These are phyloP conservation scores for Eublepharis macularius DNA, from an alignment of 2,113 vertebrate species.

Conservation along the genomic window DNA sequence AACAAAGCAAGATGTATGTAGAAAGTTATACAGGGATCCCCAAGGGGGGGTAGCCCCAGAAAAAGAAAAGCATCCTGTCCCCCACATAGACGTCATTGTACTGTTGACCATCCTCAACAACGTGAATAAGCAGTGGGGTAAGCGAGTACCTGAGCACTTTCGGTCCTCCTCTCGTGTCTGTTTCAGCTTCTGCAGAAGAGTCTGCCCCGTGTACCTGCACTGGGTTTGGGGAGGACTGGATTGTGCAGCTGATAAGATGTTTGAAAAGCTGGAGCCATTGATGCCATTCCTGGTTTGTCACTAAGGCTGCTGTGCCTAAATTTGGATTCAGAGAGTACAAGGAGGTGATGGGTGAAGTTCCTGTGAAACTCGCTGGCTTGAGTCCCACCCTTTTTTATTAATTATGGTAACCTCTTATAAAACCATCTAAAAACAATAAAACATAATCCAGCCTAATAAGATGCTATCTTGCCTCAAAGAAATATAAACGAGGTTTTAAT, in stretches of 20 bases:
- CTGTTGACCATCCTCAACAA: background rate
- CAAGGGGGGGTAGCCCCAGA: background rate
- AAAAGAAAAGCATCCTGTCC: background rate
- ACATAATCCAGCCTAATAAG: conserved; percentile 2
- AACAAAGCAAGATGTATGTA: background rate
- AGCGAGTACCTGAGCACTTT: background rate
- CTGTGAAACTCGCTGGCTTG: background rate
- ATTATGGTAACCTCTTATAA: conserved; percentile 7
- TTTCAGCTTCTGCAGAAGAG: background rate
- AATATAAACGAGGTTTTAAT: conserved; percentile 1
- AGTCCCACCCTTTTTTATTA: background rate
- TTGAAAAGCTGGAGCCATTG: background rate
- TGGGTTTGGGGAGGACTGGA: background rate
- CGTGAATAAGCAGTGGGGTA: background rate
- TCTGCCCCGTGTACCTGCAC: background rate
- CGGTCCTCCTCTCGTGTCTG: background rate
- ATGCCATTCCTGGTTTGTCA: background rate
- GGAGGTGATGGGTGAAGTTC: conserved; percentile 1
- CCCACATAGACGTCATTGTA: background rate
- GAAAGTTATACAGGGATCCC: background rate
- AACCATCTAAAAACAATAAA: conserved; percentile 6
- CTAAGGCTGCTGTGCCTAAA: background rate
- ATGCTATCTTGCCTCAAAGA: background rate
- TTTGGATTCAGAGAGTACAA: conserved; percentile 1
- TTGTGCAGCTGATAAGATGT: background rate